These are phyloP conservation scores for Galaxea fascicularis DNA, from an alignment of 92 coral and sea anemone genomes.

Conservation along the genomic window DNA sequence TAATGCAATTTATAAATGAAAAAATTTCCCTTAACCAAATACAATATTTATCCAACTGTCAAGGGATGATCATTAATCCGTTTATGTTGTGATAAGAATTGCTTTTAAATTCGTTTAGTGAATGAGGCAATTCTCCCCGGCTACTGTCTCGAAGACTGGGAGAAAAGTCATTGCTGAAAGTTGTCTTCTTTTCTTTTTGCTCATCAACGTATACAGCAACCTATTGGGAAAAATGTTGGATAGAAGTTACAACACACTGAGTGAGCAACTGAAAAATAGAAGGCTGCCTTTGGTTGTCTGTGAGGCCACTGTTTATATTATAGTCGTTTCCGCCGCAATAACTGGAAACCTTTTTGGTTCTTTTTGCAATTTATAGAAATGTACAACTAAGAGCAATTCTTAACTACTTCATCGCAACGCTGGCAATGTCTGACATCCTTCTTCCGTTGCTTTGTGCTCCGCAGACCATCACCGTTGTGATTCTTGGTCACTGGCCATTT, in stretches of 20 bases:
- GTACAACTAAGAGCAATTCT: slow-evolving; percentile 54
- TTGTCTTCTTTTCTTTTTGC: no score
- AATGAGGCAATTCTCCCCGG: no score
- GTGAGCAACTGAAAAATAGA: background rate
- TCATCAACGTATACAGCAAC: no score
- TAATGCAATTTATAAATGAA: no score
- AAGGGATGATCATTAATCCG: no score
- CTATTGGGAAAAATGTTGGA: no score
- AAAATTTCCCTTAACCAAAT: no score
- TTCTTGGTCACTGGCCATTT: slow-evolving; percentile 66
- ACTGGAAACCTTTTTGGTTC: slow-evolving; percentile 65
- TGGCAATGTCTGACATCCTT: slow-evolving; percentile 69
- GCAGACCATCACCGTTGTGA: slow-evolving; percentile 62
- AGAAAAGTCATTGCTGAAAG: no score
- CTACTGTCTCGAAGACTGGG: no score
- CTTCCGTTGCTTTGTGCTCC: slow-evolving; percentile 46
- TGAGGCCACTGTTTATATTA: slow-evolving; percentile 46
- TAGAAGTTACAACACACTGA: background rate
- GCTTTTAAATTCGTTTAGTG: no score
- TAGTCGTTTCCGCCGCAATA: slow-evolving; percentile 32
- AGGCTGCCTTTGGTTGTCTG: background rate
- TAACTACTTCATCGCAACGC: slow-evolving; percentile 62
- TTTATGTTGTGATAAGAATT: no score
- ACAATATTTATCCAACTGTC: no score
- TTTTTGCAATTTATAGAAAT: slow-evolving; percentile 70